Percentiles rank a stretch among this genome's conserved stretches.
Conservation (phyloP, 1,140 invertebrate species). For the Pachypeltis micranthus region DNA sequence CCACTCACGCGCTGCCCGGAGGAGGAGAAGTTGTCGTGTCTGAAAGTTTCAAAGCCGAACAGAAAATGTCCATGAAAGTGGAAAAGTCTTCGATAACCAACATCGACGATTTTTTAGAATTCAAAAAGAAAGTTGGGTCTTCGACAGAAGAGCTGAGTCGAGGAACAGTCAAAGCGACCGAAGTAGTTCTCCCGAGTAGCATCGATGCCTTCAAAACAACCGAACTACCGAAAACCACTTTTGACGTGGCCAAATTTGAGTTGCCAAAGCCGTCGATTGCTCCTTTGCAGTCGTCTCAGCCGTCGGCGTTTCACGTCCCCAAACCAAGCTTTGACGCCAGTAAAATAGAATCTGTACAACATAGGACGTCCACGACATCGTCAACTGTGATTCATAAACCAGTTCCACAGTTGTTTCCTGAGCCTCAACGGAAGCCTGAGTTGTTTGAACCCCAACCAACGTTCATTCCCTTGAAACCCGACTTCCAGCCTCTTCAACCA, state of each 20-base stretch:
- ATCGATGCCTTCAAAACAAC: not conserved
- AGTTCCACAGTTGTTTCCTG: not conserved
- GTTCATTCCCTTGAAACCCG: not conserved
- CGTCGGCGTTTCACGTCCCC: not conserved
- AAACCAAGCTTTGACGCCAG: slow-evolving; percentile 8
- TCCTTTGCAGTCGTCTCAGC: not conserved
- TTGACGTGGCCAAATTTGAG: not conserved
- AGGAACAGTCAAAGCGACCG: slow-evolving; percentile 6
- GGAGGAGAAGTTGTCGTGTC: slow-evolving; percentile 18
- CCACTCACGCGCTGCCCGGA: not conserved
- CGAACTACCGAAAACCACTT: not conserved
- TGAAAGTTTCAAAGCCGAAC: slow-evolving; percentile 25
- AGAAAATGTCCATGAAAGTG: slow-evolving; percentile 25
- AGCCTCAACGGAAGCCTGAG: not conserved
- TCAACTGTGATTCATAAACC: not conserved
- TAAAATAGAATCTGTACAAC: not conserved
- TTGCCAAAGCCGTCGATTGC: not conserved
- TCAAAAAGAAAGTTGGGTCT: not conserved
- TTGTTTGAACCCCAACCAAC: not conserved
- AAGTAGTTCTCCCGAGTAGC: not conserved
- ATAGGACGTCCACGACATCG: not conserved
- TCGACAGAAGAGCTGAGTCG: not conserved
- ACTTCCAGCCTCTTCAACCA: not conserved
- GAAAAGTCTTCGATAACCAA: slow-evolving; percentile 8
- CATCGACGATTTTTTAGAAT: not conserved